These are phyloP conservation scores for Shinisaurus crocodilurus DNA, from an alignment of 2,113 vertebrate genomes.

Conservation along the genomic window DNA sequence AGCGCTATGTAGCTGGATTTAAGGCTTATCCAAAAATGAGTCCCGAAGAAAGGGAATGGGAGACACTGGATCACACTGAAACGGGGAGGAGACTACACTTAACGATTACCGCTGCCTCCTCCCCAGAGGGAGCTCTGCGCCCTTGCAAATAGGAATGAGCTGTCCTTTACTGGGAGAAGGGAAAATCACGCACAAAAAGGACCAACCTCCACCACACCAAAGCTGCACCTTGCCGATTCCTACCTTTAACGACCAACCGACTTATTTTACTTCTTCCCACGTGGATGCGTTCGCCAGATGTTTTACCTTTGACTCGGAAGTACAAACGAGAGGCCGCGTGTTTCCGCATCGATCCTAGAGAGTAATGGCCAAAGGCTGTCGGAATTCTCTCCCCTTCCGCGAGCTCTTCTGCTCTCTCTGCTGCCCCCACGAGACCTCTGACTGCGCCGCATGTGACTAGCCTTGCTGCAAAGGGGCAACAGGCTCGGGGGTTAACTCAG, in stretches of 20 bases:
- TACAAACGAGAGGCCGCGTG: neutral
- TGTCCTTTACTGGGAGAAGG: neutral
- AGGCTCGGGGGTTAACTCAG: neutral
- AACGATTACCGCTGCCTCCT: neutral
- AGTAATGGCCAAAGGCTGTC: too few relatives aligned
- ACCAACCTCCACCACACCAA: neutral
- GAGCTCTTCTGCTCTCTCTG: neutral
- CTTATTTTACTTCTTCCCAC: slow-evolving; percentile 28
- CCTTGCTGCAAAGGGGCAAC: too few relatives aligned
- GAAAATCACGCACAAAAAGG: neutral
- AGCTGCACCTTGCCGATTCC: neutral
- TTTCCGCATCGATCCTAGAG: neutral
- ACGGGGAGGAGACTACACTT: accelerated
- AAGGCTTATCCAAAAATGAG: neutral
- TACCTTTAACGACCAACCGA: neutral
- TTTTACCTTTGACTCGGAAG: slow-evolving; percentile 57
- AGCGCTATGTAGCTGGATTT: too few relatives aligned
- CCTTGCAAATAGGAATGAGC: neutral
- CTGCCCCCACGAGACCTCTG: neutral
- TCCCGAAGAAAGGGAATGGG: too few relatives aligned
- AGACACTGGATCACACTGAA: neutral
- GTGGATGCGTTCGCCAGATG: slow-evolving; percentile 14
- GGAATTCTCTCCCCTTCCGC: neutral
- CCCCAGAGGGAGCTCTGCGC: neutral
- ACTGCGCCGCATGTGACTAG: neutral